Evolutionary conservation across 2,113 vertebrate species (phyloP), one percentile per base, ranked within the genome.

Genomic region (Rhinolophus ferrumequinum): DNA sequence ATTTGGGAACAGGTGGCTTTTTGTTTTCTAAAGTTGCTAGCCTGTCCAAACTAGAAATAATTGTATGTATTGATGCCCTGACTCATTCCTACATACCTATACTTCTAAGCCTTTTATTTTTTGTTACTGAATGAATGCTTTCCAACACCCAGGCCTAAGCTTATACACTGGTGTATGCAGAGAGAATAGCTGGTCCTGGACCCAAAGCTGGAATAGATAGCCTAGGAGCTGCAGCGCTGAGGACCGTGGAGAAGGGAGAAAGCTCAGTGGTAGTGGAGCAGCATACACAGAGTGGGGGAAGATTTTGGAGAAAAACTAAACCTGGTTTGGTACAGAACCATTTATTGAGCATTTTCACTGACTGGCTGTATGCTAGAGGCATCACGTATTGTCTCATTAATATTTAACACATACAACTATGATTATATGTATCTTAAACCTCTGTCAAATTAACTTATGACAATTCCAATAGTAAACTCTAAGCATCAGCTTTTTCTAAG

Each of bases 401-500:
- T 94, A 77, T 28, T 91, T 73, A 52, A 72, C 88, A 44, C 7
- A 9, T n/a, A 7, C 19, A 76, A 6, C 10, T 89, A 8, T 79
- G 64, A 35, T 30, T 54, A 52, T 41, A 47, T 79, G 38, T 38
- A 16, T 70, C 10, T 94, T 62, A 77, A 89, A 88, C 22, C 79
- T 84, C 76, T 28, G 54, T 66, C 72, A 80, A 14, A 76, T 72
- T 52, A 77, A 80, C 30, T 97, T 72, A 69, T 0, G 2, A 11
- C 18, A 52, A 82, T 79, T 92, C n/a, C 69, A 90, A 89, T 94
- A 56, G 21, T 33, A 47, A 96, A 92, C 50, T 70, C 28, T 44
- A 28, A 81, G 41, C 22, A 38, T 44, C 72, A 30, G 13, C 54
- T 82, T 92, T 95, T 80, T 60, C 73, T 77, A 15, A 73, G 60